Base-by-base conservation (phyloP, 2,888 invertebrate species). In the Polia nebulosa region DNA sequence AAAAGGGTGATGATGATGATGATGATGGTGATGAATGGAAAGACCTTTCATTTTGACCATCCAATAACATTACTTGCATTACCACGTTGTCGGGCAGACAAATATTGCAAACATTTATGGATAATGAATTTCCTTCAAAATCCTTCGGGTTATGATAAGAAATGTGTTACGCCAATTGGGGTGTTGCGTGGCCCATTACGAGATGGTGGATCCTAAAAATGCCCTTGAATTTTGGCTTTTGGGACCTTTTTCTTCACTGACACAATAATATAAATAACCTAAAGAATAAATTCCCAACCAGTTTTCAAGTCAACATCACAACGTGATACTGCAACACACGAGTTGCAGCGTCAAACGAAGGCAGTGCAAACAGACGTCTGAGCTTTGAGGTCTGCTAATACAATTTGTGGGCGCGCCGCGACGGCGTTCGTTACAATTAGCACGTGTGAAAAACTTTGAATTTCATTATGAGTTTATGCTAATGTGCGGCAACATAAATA, bases 361-460 rank as follows among this genome's bases (percentile, higher is more conserved):
- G 65, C 66, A 57, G 62, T 68, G 76, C 82, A 86, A 85, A 88
- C 82, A 87, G 71, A 83, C 79, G 91, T 91, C 91, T 91, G 85
- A 81, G 86, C 91, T 91, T 91, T 91, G 91, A 90, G 91, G 91
- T 88, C 78, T 77, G 79, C 83, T 90, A 88, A 91, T 84, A 83
- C 81, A 89, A 90, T 91, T 90, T 87, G 85, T 57, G 73, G 77
- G 66, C 60, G 60, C 72, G 69, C 63, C 74, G 59, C 66, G 53
- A 61, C 78, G 67, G 76, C 80, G 34, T 73, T 53, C 72, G 72
- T 77, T 76, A 77, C 74, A 80, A 80, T 74, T 78, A 78, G 58
- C 72, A 75, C 71, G 71, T 78, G 78, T 72, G 75, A 78, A 78
- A 78, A 78, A 78, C 78, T 78, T 78, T 61, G 15, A 44, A 78